phyloP scores from a whole-genome alignment of 2,888 invertebrate species.

The Heliconius cydno region DNA sequence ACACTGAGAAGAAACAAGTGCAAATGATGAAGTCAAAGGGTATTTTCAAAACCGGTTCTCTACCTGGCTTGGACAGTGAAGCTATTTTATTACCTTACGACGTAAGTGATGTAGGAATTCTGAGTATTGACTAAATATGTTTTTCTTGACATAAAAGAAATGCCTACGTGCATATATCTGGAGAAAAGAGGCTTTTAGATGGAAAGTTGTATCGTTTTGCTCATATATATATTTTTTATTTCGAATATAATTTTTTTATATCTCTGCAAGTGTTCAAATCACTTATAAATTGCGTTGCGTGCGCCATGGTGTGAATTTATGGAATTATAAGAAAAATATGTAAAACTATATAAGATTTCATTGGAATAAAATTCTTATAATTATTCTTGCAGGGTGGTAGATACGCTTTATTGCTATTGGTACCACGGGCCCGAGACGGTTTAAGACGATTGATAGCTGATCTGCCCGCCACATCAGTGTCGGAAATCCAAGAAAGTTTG shows the following conservation, averaged over 20 bases:
- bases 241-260: too few relatives aligned
- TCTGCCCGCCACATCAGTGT: constrained; percentile 75
- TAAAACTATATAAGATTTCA: background rate
- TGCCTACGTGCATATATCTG: too few relatives aligned
- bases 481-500: constrained; percentile 74
- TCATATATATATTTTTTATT: too few relatives aligned
- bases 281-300: too few relatives aligned
- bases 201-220: too few relatives aligned
- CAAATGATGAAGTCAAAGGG: constrained; percentile 88
- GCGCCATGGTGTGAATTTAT: background rate
- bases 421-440: constrained; percentile 84
- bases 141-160: background rate
- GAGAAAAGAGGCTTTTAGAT: too few relatives aligned
- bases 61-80: constrained; percentile 86
- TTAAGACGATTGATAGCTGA: constrained; percentile 81
- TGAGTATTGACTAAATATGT: background rate
- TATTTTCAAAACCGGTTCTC: constrained; percentile 83
- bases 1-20: constrained; percentile 83
- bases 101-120: constrained; percentile 71
- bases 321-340: background rate
- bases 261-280: too few relatives aligned
- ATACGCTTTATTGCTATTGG: constrained; percentile 82
- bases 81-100: constrained; percentile 89
- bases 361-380: background rate
- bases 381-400: constrained; percentile 77